These are phyloP conservation scores for Corvus cornix DNA, from an alignment of 2,113 vertebrate species.

Conservation along the genomic window DNA sequence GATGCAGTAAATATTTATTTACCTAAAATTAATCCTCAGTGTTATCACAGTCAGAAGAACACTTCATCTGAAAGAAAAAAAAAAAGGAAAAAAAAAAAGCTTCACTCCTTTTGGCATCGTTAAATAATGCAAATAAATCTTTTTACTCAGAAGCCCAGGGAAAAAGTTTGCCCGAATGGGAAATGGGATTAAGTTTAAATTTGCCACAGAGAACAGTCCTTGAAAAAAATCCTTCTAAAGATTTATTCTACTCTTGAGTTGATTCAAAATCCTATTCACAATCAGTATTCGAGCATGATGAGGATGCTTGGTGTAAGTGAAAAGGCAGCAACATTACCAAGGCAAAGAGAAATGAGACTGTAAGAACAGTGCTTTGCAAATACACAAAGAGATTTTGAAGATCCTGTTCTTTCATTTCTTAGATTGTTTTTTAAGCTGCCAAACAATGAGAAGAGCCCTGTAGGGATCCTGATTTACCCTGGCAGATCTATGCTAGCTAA, in stretches of 20 bases:
- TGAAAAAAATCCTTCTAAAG: background rate
- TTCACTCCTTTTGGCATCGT: background rate
- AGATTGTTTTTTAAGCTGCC: background rate
- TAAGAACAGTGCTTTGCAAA: background rate
- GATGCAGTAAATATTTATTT: background rate
- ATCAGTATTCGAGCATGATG: accelerated
- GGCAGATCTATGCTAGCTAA: background rate
- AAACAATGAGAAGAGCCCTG: background rate
- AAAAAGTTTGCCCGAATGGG: background rate
- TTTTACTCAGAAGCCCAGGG: background rate
- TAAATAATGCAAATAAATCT: background rate
- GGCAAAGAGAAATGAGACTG: background rate
- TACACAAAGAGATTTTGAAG: background rate
- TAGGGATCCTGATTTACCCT: background rate
- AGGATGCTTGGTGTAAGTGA: background rate
- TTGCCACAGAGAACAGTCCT: background rate
- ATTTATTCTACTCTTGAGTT: background rate
- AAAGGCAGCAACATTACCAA: background rate
- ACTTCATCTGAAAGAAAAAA: background rate
- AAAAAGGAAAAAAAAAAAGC: accelerated
- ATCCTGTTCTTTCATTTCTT: background rate
- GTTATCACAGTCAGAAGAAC: background rate
- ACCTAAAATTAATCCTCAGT: background rate
- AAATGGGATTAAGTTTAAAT: background rate
- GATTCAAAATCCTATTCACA: background rate